A percentile compares a stretch with the other conserved stretches of the same genome.
phyloP scores from a whole-genome alignment of 2,888 invertebrate genomes.

The Drosophila infuscata region DNA sequence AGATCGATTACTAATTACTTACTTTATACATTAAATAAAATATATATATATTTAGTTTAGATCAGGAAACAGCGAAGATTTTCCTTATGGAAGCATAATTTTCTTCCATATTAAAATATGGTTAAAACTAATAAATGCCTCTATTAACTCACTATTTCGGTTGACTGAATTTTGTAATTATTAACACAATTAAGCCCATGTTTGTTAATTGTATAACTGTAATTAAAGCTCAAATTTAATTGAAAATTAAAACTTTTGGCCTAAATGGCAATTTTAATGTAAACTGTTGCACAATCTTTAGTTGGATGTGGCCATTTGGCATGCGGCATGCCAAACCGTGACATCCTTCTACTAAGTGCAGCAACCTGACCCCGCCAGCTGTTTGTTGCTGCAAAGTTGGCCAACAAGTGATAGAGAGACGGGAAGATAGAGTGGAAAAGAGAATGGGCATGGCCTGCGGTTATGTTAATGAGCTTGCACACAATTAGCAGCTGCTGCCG shows the following conservation, averaged over 20 bases:
- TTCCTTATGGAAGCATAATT: background rate
- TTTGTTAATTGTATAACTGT: background rate
- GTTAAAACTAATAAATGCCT: background rate
- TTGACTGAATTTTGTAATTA: constrained; percentile 1
- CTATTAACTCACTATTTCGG: background rate
- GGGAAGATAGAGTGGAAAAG: background rate
- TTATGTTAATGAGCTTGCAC: constrained; percentile 81
- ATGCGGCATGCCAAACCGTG: constrained; percentile 62
- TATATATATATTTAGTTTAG: background rate
- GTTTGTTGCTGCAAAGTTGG: constrained; percentile 53
- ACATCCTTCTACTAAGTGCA: constrained; percentile 62
- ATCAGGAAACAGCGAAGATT: too few relatives aligned
- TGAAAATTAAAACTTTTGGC: constrained; percentile 8
- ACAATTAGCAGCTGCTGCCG: constrained; percentile 80
- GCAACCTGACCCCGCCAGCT: constrained; percentile 57
- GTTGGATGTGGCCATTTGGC: constrained; percentile 44
- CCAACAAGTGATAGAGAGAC: constrained; percentile 30
- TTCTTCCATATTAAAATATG: background rate
- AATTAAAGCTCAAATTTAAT: constrained; percentile 3
- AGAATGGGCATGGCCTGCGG: constrained; percentile 71
- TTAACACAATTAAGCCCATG: background rate
- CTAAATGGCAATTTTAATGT: constrained; percentile 28
- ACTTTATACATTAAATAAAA: background rate
- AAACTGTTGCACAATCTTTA: constrained; percentile 59
- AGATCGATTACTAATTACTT: background rate